These are phyloP conservation scores for Urocitellus parryii DNA, from an alignment of 2,113 vertebrate species.

Conservation along the genomic window DNA sequence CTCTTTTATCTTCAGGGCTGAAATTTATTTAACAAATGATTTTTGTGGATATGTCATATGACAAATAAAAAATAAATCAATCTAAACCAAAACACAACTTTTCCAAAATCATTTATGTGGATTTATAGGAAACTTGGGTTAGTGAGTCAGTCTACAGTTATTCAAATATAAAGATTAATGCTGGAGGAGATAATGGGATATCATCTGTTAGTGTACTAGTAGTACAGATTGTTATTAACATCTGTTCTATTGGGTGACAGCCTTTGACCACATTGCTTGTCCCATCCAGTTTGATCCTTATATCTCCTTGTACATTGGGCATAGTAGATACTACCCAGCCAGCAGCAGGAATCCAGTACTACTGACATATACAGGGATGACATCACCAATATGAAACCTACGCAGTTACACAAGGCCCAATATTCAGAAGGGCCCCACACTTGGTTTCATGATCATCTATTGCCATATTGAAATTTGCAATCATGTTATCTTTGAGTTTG, in stretches of 20 bases:
- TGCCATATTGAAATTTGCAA: constrained; percentile 17
- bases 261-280: constrained; percentile 35
- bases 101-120: constrained; percentile 42
- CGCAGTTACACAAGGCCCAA: not conserved
- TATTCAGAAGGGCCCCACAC: not conserved
- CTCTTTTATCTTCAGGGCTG: constrained; percentile 48
- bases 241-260: not conserved
- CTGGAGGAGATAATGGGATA: constrained; percentile 33
- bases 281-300: not conserved
- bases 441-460: constrained; percentile 29
- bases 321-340: not conserved
- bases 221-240: constrained; percentile 2
- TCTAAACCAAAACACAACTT: constrained; percentile 48
- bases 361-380: not conserved
- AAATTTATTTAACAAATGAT: constrained; percentile 49
- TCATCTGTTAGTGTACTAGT: not conserved
- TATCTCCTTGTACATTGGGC: not conserved
- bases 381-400: not conserved
- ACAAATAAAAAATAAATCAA: constrained; percentile 43
- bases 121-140: constrained; percentile 37
- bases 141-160: constrained; percentile 37
- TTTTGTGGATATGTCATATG: constrained; percentile 19
- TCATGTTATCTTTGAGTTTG: constrained; percentile 2
- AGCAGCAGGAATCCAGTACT: constrained; percentile 4
- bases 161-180: constrained; percentile 32